phyloP scores from a whole-genome alignment of 2,797 vertebrate genomes.

The Melanotaenia maccullochi region DNA sequence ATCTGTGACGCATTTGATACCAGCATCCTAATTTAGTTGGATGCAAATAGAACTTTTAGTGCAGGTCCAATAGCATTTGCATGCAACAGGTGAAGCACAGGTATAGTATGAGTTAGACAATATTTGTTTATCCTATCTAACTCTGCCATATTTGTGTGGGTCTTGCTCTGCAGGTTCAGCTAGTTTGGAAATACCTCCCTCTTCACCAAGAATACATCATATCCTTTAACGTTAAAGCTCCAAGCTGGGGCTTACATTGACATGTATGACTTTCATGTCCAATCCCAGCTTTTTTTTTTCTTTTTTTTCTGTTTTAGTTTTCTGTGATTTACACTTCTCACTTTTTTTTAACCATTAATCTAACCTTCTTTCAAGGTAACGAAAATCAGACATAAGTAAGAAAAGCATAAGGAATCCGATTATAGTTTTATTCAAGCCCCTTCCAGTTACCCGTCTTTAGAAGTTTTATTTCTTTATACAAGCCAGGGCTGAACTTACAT shows the following conservation, averaged over 20 bases:
- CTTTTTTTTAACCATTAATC: not conserved
- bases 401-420: constrained; percentile 9
- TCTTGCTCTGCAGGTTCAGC: constrained; percentile 53
- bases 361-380: constrained; percentile 36
- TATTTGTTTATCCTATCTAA: not conserved
- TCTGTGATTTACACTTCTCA: not conserved
- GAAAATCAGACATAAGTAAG: not conserved
- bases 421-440: constrained; percentile 10
- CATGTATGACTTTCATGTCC: not conserved
- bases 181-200: constrained; percentile 23
- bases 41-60: constrained; percentile 7
- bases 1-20: constrained; percentile 19
- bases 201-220: not conserved
- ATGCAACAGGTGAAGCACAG: not conserved
- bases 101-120: not conserved
- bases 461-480: constrained; percentile 31
- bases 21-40: not conserved
- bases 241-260: not conserved
- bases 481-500: constrained; percentile 16
- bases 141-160: not conserved
- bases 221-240: constrained; percentile 31
- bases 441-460: constrained; percentile 42
- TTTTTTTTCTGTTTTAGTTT: not conserved
- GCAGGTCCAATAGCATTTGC: no score
- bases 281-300: not conserved